phyloP scores from a whole-genome alignment of 2,888 invertebrate genomes.

The Phymatocera aterrima region DNA sequence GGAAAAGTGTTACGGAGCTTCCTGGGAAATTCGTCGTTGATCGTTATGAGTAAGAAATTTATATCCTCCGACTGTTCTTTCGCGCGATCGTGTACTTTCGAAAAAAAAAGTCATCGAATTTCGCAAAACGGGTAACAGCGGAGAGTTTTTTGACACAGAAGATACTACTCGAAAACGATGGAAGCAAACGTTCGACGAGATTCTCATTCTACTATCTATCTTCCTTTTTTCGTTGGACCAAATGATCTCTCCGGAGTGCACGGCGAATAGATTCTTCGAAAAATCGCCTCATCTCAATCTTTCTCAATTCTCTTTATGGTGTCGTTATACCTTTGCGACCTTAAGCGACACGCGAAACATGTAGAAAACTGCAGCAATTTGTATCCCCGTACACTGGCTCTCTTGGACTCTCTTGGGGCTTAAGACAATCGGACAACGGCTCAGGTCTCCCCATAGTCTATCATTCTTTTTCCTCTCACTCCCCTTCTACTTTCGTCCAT shows the following conservation, averaged over 20 bases:
- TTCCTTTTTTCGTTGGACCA: neutral
- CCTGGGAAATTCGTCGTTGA: too few species aligned
- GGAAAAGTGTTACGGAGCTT: too few species aligned
- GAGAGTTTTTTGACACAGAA: too few species aligned
- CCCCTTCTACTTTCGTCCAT: neutral
- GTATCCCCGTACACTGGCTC: conserved; percentile 52
- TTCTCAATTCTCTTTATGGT: neutral
- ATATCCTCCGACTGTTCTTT: too few species aligned
- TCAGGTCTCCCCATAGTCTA: conserved; percentile 32
- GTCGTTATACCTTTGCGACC: neutral
- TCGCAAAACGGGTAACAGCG: too few species aligned
- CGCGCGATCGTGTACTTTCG: too few species aligned
- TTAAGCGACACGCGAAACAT: conserved; percentile 10
- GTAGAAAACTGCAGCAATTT: conserved; percentile 60
- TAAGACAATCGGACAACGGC: conserved; percentile 56
- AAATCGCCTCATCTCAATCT: conserved; percentile 55
- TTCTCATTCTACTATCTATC: neutral
- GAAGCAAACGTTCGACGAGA: too few species aligned
- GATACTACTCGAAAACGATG: too few species aligned
- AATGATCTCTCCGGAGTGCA: conserved; percentile 18
- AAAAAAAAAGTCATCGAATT: too few species aligned
- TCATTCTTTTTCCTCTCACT: conserved; percentile 42
- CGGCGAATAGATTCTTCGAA: conserved; percentile 57
- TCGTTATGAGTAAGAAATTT: too few species aligned
- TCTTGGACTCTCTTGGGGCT: conserved; percentile 51